Conservation (phyloP, 2,797 vertebrate species). For the Coregonus suidteri region DNA sequence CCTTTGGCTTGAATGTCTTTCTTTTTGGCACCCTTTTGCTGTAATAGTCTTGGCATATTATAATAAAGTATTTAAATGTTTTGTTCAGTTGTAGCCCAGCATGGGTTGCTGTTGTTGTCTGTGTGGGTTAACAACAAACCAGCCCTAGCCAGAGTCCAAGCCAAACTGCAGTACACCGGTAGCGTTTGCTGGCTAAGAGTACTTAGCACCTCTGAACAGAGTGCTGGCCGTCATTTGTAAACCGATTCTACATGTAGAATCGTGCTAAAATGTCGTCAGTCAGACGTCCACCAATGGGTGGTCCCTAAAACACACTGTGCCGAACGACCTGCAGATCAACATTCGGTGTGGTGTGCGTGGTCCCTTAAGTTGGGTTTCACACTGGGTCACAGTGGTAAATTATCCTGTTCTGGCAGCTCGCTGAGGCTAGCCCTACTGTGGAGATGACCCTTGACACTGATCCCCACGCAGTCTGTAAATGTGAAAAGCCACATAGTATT, state of each 20-base stretch:
- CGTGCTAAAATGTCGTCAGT: too few relatives aligned
- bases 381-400: not conserved
- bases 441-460: not conserved
- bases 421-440: not conserved
- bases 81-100: not conserved
- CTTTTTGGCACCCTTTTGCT: not conserved
- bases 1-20: not conserved
- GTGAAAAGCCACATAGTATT: not conserved
- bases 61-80: not conserved
- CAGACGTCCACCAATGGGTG: too few relatives aligned
- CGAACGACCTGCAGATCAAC: too few relatives aligned
- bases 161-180: too few relatives aligned
- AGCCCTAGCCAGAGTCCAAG: not conserved
- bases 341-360: not conserved
- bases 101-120: not conserved
- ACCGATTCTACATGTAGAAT: too few relatives aligned
- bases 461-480: not conserved
- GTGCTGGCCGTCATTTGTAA: too few relatives aligned
- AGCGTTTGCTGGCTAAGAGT: too few relatives aligned
- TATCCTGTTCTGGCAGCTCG: not conserved
- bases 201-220: too few relatives aligned
- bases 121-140: not conserved
- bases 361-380: not conserved
- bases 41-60: not conserved
- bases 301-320: too few relatives aligned